Conservation (phyloP, 2,888 invertebrate species). For the Lasioglossum morio region DNA sequence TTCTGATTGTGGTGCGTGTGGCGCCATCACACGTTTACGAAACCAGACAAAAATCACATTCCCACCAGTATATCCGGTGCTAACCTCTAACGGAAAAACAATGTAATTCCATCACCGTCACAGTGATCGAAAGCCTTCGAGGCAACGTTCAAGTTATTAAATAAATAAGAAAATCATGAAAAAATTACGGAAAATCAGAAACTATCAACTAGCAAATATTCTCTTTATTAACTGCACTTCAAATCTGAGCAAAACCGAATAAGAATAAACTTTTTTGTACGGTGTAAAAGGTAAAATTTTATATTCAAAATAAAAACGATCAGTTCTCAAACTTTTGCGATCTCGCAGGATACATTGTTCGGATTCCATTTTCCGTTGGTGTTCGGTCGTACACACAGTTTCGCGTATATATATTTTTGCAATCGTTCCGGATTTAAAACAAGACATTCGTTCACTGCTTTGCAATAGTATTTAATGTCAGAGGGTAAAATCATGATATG, state of each 20-base stretch:
- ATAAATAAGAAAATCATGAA: neutral
- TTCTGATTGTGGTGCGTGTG: constrained; percentile 65
- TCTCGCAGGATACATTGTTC: constrained; percentile 78
- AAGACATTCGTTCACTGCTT: constrained; percentile 92
- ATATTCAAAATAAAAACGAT: neutral
- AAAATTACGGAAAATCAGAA: neutral
- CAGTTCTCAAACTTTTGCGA: constrained; percentile 73
- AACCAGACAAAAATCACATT: constrained; percentile 40
- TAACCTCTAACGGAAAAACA: constrained; percentile 54
- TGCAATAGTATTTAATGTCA: constrained; percentile 91
- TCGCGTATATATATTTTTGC: constrained; percentile 92
- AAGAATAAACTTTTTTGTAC: constrained; percentile 7
- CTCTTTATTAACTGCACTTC: neutral
- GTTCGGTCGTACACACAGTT: constrained; percentile 86
- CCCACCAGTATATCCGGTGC: constrained; percentile 39
- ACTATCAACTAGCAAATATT: neutral
- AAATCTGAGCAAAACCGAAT: neutral
- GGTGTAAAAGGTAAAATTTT: neutral
- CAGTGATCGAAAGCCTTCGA: neutral
- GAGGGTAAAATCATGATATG: constrained; percentile 94
- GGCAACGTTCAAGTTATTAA: neutral
- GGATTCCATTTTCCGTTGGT: constrained; percentile 70
- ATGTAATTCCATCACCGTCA: neutral
- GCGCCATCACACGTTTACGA: constrained; percentile 71
- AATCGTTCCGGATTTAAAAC: constrained; percentile 95